Percentiles rank a stretch among this genome's conserved stretches.
Evolutionary conservation across 2,797 vertebrate species (phyloP).

Genomic region (Menidia menidia): DNA sequence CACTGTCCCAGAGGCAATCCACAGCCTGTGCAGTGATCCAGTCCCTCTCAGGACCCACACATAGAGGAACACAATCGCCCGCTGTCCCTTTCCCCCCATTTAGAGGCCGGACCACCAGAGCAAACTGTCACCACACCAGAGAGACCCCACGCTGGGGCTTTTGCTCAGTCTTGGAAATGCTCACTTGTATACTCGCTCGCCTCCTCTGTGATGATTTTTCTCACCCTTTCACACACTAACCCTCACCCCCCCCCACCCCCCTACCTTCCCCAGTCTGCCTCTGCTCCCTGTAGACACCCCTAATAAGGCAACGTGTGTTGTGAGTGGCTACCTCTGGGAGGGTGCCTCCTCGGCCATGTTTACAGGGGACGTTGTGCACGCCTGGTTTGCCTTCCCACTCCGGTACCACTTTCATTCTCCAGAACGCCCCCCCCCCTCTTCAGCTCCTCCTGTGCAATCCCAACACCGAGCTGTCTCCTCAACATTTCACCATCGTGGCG

Average conservation of each 20-base stretch:
- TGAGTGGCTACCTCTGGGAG: constrained; percentile 79
- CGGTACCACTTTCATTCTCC: constrained; percentile 32
- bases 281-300: constrained; percentile 67
- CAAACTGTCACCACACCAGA: too few species aligned
- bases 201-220: constrained; percentile 41
- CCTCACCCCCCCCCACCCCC: neutral
- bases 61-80: neutral
- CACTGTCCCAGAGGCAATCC: neutral
- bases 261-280: constrained; percentile 30
- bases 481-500: neutral
- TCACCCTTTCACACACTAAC: constrained; percentile 56
- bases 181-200: constrained; percentile 26
- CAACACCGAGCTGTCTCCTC: neutral
- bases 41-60: neutral
- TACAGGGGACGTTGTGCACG: constrained; percentile 55
- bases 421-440: neutral
- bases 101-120: neutral
- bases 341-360: constrained; percentile 62
- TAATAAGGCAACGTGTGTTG: constrained; percentile 81
- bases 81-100: neutral
- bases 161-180: constrained; percentile 7
- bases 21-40: neutral
- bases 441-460: neutral
- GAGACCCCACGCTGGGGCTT: too few species aligned
- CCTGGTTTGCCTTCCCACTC: constrained; percentile 35